phyloP scores from a whole-genome alignment of 1,140 invertebrate species.

The Ooceraea biroi region DNA sequence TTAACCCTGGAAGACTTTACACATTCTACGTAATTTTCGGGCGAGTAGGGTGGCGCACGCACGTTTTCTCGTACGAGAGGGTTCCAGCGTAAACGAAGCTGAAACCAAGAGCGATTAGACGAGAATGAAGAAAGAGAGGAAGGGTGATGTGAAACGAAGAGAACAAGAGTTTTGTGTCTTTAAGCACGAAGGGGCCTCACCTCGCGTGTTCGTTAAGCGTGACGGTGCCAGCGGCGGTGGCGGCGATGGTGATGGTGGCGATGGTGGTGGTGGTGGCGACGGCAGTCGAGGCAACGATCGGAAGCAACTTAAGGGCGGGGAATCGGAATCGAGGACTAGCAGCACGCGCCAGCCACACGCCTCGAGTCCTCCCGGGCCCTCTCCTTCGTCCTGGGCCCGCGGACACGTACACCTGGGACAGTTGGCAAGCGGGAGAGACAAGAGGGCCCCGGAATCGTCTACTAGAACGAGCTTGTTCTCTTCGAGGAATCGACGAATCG shows the following conservation, averaged over 20 bases:
- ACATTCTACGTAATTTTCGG: background rate
- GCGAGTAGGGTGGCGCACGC: background rate
- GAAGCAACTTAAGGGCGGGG: slow-evolving; percentile 76
- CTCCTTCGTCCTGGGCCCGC: slow-evolving; percentile 62
- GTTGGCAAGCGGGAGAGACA: slow-evolving; percentile 83
- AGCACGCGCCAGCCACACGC: slow-evolving; percentile 84
- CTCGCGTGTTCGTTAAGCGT: slow-evolving; percentile 78
- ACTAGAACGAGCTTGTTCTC: slow-evolving; percentile 67
- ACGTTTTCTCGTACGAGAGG: background rate
- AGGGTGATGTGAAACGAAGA: background rate
- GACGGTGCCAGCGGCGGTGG: slow-evolving; percentile 73
- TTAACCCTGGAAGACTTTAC: background rate
- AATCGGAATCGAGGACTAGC: slow-evolving; percentile 75
- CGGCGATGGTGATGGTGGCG: slow-evolving; percentile 7
- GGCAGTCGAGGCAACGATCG: slow-evolving; percentile 73
- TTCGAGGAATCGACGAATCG: slow-evolving; percentile 48
- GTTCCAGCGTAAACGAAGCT: slow-evolving; percentile 16
- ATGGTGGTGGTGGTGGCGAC: slow-evolving; percentile 61
- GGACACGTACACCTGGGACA: slow-evolving; percentile 82
- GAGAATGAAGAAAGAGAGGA: background rate
- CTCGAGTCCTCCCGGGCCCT: slow-evolving; percentile 72
- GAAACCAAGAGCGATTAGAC: background rate
- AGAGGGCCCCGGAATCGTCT: slow-evolving; percentile 68
- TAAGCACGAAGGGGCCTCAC: slow-evolving; percentile 50
- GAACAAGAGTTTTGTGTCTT: slow-evolving; percentile 40